Base-by-base conservation (phyloP, 2,113 vertebrate species). In the Chiloscyllium plagiosum region DNA sequence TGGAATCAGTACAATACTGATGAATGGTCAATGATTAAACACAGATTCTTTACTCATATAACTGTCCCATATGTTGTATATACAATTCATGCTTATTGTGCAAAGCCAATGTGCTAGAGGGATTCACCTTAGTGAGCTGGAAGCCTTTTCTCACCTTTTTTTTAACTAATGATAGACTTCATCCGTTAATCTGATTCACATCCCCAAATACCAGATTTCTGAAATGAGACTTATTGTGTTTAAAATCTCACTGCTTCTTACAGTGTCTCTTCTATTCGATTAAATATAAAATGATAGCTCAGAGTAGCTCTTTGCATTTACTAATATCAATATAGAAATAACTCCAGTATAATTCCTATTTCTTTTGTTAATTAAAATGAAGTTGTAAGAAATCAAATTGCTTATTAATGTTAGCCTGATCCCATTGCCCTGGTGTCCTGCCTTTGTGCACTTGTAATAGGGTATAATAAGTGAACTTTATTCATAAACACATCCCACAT, bases 171-270 rank as follows among this genome's bases (percentile, higher is more conserved):
- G 80, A 42, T 83, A 83, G 80, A 17, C n/a, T 83, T 83, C 80
- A 83, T 83, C 80, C 42, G 80, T 6, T 42, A 83, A 83, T 83
- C 42, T 83, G 42, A 83, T 83, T 83, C 80, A 20, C 37, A 37
- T 22, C 80, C n/a, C 80, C 80, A 83, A 83, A 83, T 83, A 42
- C 80, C 80, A 83, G 80, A 83, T 83, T 83, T 83, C 19, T 83
- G 80, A 83, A 83, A 37, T 37, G 42, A 22, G 37, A 42, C n/a
- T 83, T 47, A 83, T 47, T 83, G 80, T 1, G 20, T 83, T 42
- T 83, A 47, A 83, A 83, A 83, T 42, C 78, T 83, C 37, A 83
- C 78, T 83, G 78, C 17, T 83, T 42, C n/a, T 83, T 19, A 42
- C 37, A 83, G 80, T 19, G 37, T 83, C 80, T 22, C 80, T 37